Conservation (phyloP, 64 coral and sea anemone genomes). For the Anthopleura sola region DNA sequence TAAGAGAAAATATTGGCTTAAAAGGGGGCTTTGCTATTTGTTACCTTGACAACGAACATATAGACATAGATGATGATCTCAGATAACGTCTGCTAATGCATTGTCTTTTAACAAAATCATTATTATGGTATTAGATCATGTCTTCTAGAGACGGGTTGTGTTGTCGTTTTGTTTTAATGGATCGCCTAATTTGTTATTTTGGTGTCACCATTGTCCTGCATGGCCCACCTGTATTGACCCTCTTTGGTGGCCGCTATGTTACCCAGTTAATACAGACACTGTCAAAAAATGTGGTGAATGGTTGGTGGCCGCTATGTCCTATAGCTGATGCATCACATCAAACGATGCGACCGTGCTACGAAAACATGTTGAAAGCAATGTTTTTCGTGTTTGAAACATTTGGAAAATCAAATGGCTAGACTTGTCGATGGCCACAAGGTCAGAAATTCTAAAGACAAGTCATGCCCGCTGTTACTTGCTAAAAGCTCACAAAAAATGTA, state of each 20-base stretch:
- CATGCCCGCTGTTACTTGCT: too few relatives aligned
- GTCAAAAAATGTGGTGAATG: not conserved
- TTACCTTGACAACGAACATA: not conserved
- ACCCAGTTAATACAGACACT: not conserved
- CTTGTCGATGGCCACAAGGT: too few relatives aligned
- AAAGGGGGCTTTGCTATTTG: not conserved
- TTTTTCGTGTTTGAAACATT: not conserved
- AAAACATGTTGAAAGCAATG: not conserved
- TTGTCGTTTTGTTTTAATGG: not conserved
- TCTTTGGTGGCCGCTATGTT: conserved; percentile 7
- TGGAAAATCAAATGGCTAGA: too few relatives aligned
- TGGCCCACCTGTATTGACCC: not conserved
- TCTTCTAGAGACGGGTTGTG: not conserved
- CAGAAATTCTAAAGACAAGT: too few relatives aligned
- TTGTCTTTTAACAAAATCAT: not conserved
- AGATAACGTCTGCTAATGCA: not conserved
- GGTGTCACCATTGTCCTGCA: not conserved
- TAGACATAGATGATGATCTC: not conserved
- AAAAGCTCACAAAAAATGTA: too few relatives aligned
- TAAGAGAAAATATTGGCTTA: not conserved
- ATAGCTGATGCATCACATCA: not conserved
- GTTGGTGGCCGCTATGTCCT: not conserved
- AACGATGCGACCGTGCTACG: not conserved
- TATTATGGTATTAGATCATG: not conserved
- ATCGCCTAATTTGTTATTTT: not conserved